Evolutionary conservation across 2,797 vertebrate genomes (phyloP).

Genomic region (Microctenopoma steveboyesi): DNA sequence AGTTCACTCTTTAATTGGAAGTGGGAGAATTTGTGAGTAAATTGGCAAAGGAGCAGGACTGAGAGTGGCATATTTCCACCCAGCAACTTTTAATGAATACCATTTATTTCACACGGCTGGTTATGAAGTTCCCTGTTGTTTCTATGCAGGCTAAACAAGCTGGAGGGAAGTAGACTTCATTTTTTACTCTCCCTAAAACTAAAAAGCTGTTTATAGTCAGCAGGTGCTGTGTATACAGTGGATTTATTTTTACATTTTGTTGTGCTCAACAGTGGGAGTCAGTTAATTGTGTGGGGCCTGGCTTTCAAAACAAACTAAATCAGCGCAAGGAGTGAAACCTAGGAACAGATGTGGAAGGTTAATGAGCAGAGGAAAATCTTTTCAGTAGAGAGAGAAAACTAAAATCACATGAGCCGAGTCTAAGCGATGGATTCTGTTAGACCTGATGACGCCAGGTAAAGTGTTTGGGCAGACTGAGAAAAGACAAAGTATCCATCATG

Average conservation of each 20-base stretch:
- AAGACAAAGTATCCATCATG: constrained; percentile 59
- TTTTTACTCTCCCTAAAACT: constrained; percentile 13
- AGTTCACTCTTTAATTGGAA: constrained; percentile 33
- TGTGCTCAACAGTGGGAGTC: background rate
- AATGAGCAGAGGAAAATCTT: constrained; percentile 52
- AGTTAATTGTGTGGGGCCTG: constrained; percentile 20
- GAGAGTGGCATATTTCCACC: constrained; percentile 43
- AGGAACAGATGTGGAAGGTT: constrained; percentile 60
- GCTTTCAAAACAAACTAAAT: constrained; percentile 40
- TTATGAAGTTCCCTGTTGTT: constrained; percentile 30
- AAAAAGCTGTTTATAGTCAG: constrained; percentile 18
- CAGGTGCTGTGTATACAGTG: constrained; percentile 10
- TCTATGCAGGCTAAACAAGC: constrained; percentile 7
- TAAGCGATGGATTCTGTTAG: constrained; percentile 6
- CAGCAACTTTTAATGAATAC: constrained; percentile 53
- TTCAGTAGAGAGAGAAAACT: constrained; percentile 23
- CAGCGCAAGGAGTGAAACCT: constrained; percentile 10
- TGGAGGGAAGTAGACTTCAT: background rate
- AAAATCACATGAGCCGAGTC: background rate
- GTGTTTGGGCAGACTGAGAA: constrained; percentile 1
- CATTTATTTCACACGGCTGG: constrained; percentile 45
- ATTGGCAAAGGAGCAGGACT: constrained; percentile 42
- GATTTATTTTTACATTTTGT: constrained; percentile 23
- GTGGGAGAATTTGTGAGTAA: constrained; percentile 23
- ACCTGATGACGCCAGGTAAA: constrained; percentile 29